Percentiles rank a stretch among this genome's conserved stretches.
Evolutionary conservation across 2,113 vertebrate species (phyloP).

Genomic region (Pavo muticus): DNA sequence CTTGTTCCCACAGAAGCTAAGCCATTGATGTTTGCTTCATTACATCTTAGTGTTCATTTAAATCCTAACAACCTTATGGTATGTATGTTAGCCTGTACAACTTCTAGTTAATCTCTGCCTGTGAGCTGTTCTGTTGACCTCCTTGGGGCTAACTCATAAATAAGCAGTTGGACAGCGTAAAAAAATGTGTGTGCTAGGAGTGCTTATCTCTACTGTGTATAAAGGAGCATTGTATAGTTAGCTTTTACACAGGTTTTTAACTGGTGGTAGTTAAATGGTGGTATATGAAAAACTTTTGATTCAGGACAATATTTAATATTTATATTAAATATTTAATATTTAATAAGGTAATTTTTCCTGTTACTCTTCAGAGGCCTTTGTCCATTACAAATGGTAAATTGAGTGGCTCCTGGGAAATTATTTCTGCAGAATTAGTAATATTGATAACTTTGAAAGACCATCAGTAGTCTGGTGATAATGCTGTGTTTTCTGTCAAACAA

Average conservation of each 20-base stretch:
- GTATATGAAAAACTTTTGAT: not conserved
- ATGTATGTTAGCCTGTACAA: not conserved
- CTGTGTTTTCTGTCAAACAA: not conserved
- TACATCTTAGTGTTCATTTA: not conserved
- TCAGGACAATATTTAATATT: not conserved
- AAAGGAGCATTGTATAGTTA: not conserved
- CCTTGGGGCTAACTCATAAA: not conserved
- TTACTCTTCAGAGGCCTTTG: not conserved
- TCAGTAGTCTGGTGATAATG: not conserved
- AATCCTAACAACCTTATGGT: not conserved
- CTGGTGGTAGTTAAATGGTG: not conserved
- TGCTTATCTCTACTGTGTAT: not conserved
- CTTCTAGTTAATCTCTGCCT: not conserved
- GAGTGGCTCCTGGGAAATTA: not conserved
- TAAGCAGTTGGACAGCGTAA: not conserved
- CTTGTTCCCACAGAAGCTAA: not conserved
- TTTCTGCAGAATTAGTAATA: slow-evolving; percentile 32
- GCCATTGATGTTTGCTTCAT: not conserved
- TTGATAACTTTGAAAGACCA: not conserved
- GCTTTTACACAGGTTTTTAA: not conserved
- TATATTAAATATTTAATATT: not conserved
- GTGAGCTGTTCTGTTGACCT: not conserved
- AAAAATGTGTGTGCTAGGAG: not conserved
- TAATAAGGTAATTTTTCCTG: not conserved
- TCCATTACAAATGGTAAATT: not conserved